Evolutionary conservation across 2,797 vertebrate species (phyloP).

Genomic region (Danio tinwini): DNA sequence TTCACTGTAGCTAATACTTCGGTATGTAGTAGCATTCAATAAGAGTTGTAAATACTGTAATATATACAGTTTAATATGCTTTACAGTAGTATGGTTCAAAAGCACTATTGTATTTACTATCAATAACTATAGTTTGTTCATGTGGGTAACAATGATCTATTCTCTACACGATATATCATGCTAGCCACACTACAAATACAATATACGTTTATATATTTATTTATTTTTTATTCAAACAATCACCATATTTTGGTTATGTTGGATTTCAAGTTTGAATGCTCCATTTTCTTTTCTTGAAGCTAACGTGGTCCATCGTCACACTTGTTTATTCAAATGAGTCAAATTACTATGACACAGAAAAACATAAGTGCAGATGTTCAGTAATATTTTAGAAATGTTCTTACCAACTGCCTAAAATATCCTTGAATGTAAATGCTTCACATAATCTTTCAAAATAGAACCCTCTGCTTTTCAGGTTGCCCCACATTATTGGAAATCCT

Average conservation of each 20-base stretch:
- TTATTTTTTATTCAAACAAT: too few relatives aligned
- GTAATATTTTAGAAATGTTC: constrained; percentile 11
- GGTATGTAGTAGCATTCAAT: too few relatives aligned
- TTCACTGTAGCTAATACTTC: too few relatives aligned
- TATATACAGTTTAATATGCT: too few relatives aligned
- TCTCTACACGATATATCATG: too few relatives aligned
- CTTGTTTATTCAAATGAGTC: constrained; percentile 18
- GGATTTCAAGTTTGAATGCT: constrained; percentile 49
- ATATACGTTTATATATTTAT: too few relatives aligned
- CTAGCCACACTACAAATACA: too few relatives aligned
- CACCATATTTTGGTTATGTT: not conserved
- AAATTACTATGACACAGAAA: constrained; percentile 29
- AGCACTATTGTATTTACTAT: too few relatives aligned
- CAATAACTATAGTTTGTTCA: too few relatives aligned
- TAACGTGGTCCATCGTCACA: constrained; percentile 65
- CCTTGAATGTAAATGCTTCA: constrained; percentile 7
- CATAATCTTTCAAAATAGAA: constrained; percentile 12
- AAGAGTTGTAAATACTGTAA: too few relatives aligned
- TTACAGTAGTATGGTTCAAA: too few relatives aligned
- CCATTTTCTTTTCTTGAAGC: constrained; percentile 30
- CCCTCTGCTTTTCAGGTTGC: not conserved
- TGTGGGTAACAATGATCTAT: too few relatives aligned
- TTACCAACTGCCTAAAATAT: constrained; percentile 7
- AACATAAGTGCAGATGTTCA: constrained; percentile 16
- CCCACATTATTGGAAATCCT: not conserved